A percentile compares a stretch with the other conserved stretches of the same genome.
Conservation (phyloP, 1,140 invertebrate genomes). For the Adelges cooleyi region DNA sequence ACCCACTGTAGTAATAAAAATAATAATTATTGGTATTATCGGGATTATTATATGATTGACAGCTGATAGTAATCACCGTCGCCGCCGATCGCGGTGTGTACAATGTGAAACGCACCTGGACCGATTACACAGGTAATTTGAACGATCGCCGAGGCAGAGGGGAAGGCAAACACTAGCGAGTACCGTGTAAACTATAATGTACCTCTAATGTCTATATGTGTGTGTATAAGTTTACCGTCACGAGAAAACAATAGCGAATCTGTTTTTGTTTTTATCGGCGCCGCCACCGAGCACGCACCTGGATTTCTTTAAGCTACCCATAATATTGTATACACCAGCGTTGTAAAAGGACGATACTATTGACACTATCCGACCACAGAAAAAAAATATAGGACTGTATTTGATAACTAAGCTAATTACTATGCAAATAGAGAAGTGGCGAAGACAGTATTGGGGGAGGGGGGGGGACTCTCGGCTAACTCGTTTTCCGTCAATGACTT, state of each 20-base stretch:
- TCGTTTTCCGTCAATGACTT: no score
- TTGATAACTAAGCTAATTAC: no score
- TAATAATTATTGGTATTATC: constrained; percentile 28
- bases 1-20: background rate
- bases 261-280: background rate
- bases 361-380: no score
- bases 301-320: no score
- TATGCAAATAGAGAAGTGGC: no score
- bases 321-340: no score
- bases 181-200: background rate
- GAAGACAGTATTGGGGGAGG: no score
- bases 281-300: background rate
- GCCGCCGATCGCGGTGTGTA: background rate
- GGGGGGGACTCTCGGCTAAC: no score
- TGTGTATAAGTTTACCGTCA: no score
- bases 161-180: background rate
- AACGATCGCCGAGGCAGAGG: background rate
- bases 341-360: no score
- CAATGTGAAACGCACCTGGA: constrained; percentile 15
- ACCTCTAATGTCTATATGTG: no score
- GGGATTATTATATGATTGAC: constrained; percentile 24
- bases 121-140: constrained; percentile 13
- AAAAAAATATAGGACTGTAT: no score
- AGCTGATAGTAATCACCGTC: constrained; percentile 12
- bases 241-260: background rate